Evolutionary conservation across 2,113 vertebrate species (phyloP), one percentile per base, ranked within the genome.

Genomic region (Hystrix cristata): DNA sequence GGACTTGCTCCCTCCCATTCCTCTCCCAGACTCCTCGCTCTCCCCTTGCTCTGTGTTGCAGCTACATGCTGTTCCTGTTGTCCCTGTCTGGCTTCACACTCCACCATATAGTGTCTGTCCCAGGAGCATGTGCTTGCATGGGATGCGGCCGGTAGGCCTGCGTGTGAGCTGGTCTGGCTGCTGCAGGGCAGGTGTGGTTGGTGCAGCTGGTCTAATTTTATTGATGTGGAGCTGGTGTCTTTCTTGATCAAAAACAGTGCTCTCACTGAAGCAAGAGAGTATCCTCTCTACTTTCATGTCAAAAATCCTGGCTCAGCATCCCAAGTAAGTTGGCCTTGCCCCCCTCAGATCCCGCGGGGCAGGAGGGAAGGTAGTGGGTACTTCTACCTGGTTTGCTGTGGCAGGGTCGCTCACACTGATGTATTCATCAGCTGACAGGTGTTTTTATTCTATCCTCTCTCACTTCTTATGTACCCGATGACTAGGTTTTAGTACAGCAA

Each of bases 271-370:
- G 48, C 7, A 5, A 34, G 25, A 71, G 19, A 82, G 10, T 4
- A 15, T 34, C 60, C 43, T 51, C 34, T 38, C 16, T 23, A 19
- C 34, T 57, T 27, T 1, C 7, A 0, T 25, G 38, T 59, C 34
- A 65, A 79, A 76, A 85, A 29, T 3, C 6, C 29, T 57, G 38
- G 12, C 62, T 78, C 27, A 55, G 34, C 34, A 55, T 38, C 65
- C 60, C 38, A 23, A 34, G 48, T 51, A 59, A 64, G 29, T 46
- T 57, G 31, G 31, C 14, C 6, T 21, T 51, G 82, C 25, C 34
- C 25, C 46, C 46, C 34, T 51, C 0, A 1, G 53, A 12, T 57
- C 80, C 6, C 16, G 4, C 4, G 14, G 38, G 27, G 16, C 31
- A 29, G 69, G 67, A 3, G 34, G 14, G 57, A 90, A 31, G 21